Evolutionary conservation across 2,113 vertebrate species (phyloP).

Genomic region (Labrus mixtus): DNA sequence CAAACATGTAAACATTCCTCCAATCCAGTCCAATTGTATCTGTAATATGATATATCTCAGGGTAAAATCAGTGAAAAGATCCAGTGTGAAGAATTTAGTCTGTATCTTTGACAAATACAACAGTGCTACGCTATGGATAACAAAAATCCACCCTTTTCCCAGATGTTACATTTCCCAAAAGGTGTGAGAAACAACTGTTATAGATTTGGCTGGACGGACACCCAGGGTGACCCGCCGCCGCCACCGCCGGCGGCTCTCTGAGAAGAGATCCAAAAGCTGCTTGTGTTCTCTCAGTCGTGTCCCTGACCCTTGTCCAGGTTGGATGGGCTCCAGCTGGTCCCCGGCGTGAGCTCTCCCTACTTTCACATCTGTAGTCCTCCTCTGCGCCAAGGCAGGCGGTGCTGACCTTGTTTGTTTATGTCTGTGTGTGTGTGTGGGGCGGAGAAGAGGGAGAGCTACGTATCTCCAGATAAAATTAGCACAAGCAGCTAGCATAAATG

Average conservation of each 20-base stretch:
- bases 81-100: too few species aligned
- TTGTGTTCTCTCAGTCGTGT: conserved; percentile 46
- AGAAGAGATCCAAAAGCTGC: conserved; percentile 49
- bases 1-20: too few species aligned
- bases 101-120: too few species aligned
- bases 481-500: conserved; percentile 6
- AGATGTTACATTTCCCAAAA: neutral
- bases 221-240: conserved; percentile 8
- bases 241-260: neutral
- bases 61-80: too few species aligned
- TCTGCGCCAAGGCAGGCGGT: conserved; percentile 37
- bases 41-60: too few species aligned
- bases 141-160: too few species aligned
- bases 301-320: conserved; percentile 71
- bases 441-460: conserved; percentile 3
- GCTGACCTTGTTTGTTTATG: conserved; percentile 19
- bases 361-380: conserved; percentile 63
- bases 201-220: conserved; percentile 8
- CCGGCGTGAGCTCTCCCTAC: conserved; percentile 8
- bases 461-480: conserved; percentile 9
- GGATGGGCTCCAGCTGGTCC: conserved; percentile 65
- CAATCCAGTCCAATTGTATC: too few species aligned
- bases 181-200: conserved; percentile 21
- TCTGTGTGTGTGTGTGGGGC: neutral
- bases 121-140: too few species aligned